These are phyloP conservation scores for Agelastica alni DNA, from an alignment of 2,888 invertebrate genomes.

Conservation along the genomic window DNA sequence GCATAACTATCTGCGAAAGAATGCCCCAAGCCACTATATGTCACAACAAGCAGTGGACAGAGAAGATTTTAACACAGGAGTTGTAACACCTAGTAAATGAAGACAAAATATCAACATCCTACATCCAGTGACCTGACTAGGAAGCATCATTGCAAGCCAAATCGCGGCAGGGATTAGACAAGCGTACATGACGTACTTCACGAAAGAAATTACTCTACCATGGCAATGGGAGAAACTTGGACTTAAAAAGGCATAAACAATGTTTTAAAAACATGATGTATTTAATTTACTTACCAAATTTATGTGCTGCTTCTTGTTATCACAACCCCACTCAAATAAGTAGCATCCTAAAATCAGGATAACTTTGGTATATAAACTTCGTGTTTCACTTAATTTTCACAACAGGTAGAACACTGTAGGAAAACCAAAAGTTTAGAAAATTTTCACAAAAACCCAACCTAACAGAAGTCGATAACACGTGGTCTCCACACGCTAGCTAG, in stretches of 20 bases:
- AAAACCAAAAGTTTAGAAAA: no score
- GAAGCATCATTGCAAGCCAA: background rate
- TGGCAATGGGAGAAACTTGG: conserved; percentile 18
- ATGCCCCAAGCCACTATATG: background rate
- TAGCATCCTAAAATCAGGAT: conserved; percentile 39
- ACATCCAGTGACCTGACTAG: background rate
- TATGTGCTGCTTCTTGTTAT: conserved; percentile 7
- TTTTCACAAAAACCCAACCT: no score
- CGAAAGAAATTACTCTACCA: conserved; percentile 8
- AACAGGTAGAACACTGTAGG: no score
- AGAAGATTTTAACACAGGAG: conserved; percentile 16
- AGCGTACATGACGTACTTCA: conserved; percentile 5
- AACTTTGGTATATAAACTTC: conserved; percentile 46
- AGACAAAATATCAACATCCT: conserved; percentile 11
- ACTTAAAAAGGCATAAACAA: background rate
- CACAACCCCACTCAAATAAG: conserved; percentile 10
- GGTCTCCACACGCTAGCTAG: no score
- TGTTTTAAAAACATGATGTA: background rate
- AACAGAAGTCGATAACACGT: no score
- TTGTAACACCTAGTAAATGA: conserved; percentile 16
- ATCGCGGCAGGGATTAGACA: no score
- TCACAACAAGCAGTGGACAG: conserved; percentile 17
- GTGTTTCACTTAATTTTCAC: no score
- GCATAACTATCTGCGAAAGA: conserved; percentile 17
- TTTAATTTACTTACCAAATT: conserved; percentile 10